Conservation (phyloP, 1,140 invertebrate genomes). For the Luehdorfia chinensis region DNA sequence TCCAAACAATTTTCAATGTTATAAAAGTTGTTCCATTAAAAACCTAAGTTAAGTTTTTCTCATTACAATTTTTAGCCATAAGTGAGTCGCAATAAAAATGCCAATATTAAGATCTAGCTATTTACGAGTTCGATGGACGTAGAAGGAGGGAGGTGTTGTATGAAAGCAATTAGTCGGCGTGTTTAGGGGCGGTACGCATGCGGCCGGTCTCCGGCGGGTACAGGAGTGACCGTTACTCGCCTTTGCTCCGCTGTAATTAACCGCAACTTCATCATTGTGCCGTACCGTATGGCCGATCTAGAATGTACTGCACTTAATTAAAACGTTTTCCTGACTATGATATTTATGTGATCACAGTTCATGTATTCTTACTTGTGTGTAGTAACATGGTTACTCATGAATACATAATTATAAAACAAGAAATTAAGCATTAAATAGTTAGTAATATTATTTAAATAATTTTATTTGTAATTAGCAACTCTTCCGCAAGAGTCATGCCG, state of each 20-base stretch:
- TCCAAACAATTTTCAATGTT: too few relatives aligned
- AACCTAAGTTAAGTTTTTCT: not conserved
- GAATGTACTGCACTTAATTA: slow-evolving; percentile 11
- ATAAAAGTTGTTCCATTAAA: too few relatives aligned
- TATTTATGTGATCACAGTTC: slow-evolving; percentile 1
- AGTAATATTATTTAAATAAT: too few relatives aligned
- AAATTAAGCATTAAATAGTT: too few relatives aligned
- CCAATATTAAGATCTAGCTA: not conserved
- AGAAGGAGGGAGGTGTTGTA: not conserved
- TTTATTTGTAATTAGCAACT: too few relatives aligned
- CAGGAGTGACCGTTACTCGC: slow-evolving; percentile 23
- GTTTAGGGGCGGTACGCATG: slow-evolving; percentile 22
- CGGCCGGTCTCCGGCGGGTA: slow-evolving; percentile 10
- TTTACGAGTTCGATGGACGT: slow-evolving; percentile 5
- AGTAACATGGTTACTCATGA: too few relatives aligned
- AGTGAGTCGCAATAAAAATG: slow-evolving; percentile 9
- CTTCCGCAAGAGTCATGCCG: too few relatives aligned
- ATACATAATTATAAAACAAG: too few relatives aligned
- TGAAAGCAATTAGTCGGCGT: slow-evolving; percentile 25
- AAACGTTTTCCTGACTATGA: slow-evolving; percentile 9
- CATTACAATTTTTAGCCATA: not conserved
- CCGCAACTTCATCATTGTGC: slow-evolving; percentile 21
- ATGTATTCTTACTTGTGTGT: slow-evolving; percentile 1
- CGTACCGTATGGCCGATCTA: not conserved
- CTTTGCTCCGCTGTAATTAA: slow-evolving; percentile 25